phyloP scores from a whole-genome alignment of 2,797 vertebrate species.

The Falco concolor region DNA sequence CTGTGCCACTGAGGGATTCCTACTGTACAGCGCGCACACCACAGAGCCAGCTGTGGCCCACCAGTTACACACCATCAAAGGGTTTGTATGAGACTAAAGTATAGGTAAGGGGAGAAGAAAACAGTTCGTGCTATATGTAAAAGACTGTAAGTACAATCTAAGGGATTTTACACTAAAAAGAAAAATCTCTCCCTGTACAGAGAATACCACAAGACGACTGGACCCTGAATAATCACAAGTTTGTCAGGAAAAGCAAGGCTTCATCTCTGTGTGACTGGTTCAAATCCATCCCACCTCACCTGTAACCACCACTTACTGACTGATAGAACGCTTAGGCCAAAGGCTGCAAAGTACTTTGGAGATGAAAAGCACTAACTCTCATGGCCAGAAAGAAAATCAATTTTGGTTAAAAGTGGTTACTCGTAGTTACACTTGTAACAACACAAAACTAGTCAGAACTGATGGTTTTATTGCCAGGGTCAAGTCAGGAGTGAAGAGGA shows the following conservation, averaged over 20 bases:
- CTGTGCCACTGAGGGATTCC: constrained; percentile 51
- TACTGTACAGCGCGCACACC: not conserved
- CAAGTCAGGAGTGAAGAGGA: not conserved
- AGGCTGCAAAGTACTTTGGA: not conserved
- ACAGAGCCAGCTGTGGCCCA: not conserved
- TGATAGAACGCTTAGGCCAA: not conserved
- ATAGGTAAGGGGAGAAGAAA: not conserved
- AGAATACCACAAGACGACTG: not conserved
- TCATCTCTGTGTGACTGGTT: not conserved
- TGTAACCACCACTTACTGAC: not conserved
- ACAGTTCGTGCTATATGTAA: not conserved
- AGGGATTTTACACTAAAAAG: not conserved
- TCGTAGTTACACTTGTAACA: not conserved
- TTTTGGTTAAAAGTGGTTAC: not conserved
- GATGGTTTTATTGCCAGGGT: not conserved
- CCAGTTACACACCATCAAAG: not conserved
- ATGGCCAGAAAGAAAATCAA: not conserved
- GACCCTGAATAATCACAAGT: not conserved
- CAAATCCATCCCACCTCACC: not conserved
- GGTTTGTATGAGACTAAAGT: not conserved
- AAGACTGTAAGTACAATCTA: not conserved
- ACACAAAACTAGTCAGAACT: not conserved
- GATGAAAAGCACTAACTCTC: not conserved
- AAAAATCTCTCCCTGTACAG: not conserved
- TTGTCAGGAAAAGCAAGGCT: not conserved